Base-by-base conservation (phyloP, 2,888 invertebrate genomes). In the Megamerina dolium region DNA sequence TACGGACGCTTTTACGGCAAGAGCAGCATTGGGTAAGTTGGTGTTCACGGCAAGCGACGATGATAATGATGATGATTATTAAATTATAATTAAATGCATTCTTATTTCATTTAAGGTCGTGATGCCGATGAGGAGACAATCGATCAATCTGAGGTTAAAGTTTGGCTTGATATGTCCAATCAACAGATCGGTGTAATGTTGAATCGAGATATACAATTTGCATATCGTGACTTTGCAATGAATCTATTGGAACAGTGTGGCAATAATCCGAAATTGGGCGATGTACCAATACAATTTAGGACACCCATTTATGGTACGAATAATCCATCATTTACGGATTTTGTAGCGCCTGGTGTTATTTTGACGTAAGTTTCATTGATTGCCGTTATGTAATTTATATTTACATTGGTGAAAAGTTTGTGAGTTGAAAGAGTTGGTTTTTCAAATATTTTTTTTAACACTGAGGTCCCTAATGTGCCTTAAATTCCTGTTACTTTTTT, bases 311-410 rank as follows among this genome's bases (percentile, higher is more conserved):
- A 91, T 68, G 92, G 91, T 40, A 83, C 83, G 45, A 85, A 81
- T 68, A 84, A 89, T 65, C 92, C 94, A 3, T 91, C 88, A 12
- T 95, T 95, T 65, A 93, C 93, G 1, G 92, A 94, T 71, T 95
- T 94, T 72, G 94, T 95, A 48, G 94, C 94, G 12, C 94, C 94
- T 32, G 94, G 94, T 54, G 91, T 95, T 50, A 92, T 94, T 59
- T 74, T 94, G 54, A 91, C 90, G 90, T 91, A 72, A 82, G 84
- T 77, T 17, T 42, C n/a, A n/a, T n/a, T n/a, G n/a, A n/a, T n/a
- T n/a, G n/a, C n/a, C n/a, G n/a, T n/a, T n/a, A n/a, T n/a, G n/a
- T n/a, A n/a, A n/a, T n/a, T n/a, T n/a, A n/a, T n/a, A n/a, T n/a
- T n/a, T n/a, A n/a, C n/a, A n/a, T n/a, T n/a, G n/a, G n/a, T n/a